Conservation (phyloP, 2,113 vertebrate species). For the Casuarius casuarius region DNA sequence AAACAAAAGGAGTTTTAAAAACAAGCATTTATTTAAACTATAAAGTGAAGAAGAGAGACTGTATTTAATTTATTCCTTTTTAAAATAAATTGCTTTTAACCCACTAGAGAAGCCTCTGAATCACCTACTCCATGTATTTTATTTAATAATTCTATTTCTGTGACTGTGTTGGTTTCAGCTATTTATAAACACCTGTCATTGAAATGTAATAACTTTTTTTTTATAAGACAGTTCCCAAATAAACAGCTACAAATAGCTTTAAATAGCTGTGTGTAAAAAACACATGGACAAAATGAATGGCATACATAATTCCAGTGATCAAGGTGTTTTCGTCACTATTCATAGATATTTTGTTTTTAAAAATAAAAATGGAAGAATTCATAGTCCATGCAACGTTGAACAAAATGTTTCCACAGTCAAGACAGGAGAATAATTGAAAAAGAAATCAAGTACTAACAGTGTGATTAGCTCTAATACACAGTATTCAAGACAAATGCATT, state of each 20-base stretch:
- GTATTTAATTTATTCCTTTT: background rate
- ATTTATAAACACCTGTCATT: background rate
- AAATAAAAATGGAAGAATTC: background rate
- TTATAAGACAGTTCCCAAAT: background rate
- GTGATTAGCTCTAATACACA: background rate
- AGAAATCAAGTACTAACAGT: background rate
- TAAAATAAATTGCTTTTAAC: background rate
- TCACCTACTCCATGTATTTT: background rate
- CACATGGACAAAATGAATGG: background rate
- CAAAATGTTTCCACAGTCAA: background rate
- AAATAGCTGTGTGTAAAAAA: background rate
- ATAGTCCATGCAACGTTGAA: background rate
- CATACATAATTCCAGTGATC: background rate
- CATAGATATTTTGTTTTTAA: background rate
- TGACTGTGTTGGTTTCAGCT: background rate
- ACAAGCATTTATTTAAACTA: background rate
- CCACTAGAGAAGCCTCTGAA: background rate
- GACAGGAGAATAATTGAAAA: background rate
- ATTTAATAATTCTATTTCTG: background rate
- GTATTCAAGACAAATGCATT: background rate
- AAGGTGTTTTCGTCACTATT: background rate
- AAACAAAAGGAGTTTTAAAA: background rate
- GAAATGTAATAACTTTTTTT: background rate
- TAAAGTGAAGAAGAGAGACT: background rate
- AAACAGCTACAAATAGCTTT: background rate